A percentile compares a stretch with the other conserved stretches of the same genome.
These are phyloP conservation scores for Erebia palarica DNA, from an alignment of 2,888 invertebrate species.

Conservation along the genomic window DNA sequence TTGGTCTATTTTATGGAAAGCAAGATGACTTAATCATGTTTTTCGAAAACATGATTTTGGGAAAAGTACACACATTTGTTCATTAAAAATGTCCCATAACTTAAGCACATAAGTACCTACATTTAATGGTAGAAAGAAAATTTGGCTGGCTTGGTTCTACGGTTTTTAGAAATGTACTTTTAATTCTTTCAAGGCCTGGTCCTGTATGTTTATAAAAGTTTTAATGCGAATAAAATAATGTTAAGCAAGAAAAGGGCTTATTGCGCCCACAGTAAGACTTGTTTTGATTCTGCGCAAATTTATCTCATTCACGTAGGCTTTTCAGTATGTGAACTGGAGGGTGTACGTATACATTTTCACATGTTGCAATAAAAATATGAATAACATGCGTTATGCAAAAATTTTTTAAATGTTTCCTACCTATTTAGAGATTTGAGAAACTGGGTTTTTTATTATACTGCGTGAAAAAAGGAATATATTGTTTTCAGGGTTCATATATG, in stretches of 20 bases:
- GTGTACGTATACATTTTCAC: not conserved
- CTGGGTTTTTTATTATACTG: too few species aligned
- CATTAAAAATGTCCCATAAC: not conserved
- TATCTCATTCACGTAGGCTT: not conserved
- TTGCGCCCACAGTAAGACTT: not conserved
- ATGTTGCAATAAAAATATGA: constrained; percentile 14
- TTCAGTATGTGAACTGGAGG: constrained; percentile 5
- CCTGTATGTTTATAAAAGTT: not conserved
- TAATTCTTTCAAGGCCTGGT: not conserved
- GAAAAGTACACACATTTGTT: not conserved
- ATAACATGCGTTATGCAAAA: constrained; percentile 4
- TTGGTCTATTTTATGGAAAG: not conserved
- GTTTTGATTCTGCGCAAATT: not conserved
- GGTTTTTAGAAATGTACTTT: not conserved
- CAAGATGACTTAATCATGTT: not conserved
- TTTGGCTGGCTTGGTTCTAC: not conserved
- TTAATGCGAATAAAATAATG: not conserved
- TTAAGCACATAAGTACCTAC: not conserved
- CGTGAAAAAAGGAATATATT: too few species aligned
- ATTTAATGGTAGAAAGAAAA: not conserved
- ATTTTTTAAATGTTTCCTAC: constrained; percentile 10
- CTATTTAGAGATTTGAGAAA: not conserved
- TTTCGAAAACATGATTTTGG: not conserved
- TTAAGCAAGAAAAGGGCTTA: not conserved
- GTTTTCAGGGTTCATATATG: too few species aligned